Base-by-base conservation (phyloP, 2,888 invertebrate genomes). In the Dryadula phaetusa region DNA sequence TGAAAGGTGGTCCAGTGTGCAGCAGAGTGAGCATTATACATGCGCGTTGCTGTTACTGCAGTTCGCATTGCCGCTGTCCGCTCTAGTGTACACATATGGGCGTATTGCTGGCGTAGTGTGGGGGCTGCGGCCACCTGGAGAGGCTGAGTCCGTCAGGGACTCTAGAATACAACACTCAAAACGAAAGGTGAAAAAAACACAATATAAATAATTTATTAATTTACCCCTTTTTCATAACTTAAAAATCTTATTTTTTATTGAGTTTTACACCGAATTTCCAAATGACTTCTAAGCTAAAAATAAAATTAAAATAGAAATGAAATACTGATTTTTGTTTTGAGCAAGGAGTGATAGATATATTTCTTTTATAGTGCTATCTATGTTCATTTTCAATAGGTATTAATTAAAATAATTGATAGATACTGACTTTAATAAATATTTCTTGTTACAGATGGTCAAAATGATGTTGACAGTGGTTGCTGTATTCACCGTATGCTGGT, bases 401-500 rank as follows among this genome's bases (percentile, higher is more conserved):
- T 28, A 28, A 28, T 28, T 28, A 6, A 28, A 28, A 6, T 28
- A 28, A 6, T 28, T 28, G 6, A 28, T 28, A 28, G 6, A 28
- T 4, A 1, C 8, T 37, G 37, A 52, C 8, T 34, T 34, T 16
- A 64, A 16, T 22, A 34, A 18, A 12, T 25, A 20, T 32, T 14
- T 1, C 18, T 61, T 25, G 63, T 56, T 93, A 12, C 95, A 97
- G 97, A 96, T 97, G 95, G 95, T 97, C 79, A 97, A 97, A 89
- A 97, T 98, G 97, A 97, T 97, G 96, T 95, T 97, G 72, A 96
- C 95, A 0, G 97, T 97, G 6, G 97, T 98, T 14, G 93, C 95
- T 61, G 96, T 97, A 22, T 98, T 97, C 87, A 96, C 96, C 5
- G 87, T 96, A 42, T 97, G 97, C 84, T 98, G 97, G 98, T 90